These are phyloP conservation scores for Dicranocentrus wangi DNA, from an alignment of 2,888 invertebrate species.

Conservation along the genomic window DNA sequence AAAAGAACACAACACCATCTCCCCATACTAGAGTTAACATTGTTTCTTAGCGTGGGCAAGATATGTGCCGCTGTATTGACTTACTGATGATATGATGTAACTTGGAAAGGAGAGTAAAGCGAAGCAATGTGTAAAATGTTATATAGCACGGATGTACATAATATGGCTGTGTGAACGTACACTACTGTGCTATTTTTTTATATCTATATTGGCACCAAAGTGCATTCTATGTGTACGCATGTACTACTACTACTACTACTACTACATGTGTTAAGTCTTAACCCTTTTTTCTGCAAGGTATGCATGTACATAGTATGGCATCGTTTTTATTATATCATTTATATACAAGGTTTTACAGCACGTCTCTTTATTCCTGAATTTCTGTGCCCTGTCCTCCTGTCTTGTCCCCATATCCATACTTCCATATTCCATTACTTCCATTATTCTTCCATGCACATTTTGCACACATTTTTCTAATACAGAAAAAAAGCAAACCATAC, in stretches of 20 bases:
- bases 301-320: neutral
- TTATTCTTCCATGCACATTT: constrained; percentile 46
- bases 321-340: neutral
- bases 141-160: constrained; percentile 37
- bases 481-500: constrained; percentile 12
- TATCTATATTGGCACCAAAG: neutral
- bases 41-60: no score
- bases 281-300: constrained; percentile 4
- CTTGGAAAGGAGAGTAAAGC: neutral
- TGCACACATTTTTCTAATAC: constrained; percentile 43
- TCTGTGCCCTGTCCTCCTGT: neutral
- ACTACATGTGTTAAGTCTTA: neutral
- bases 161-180: neutral
- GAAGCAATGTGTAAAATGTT: constrained; percentile 5
- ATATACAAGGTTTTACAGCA: neutral
- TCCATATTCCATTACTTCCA: constrained; percentile 24
- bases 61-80: neutral
- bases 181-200: neutral
- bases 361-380: constrained; percentile 1
- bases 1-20: no score
- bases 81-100: constrained; percentile 33
- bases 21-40: no score
- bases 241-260: neutral
- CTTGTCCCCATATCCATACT: constrained; percentile 2
- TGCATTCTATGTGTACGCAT: no score